A percentile compares a stretch with the other conserved stretches of the same genome.
Evolutionary conservation across 2,797 vertebrate species (phyloP).

Genomic region (Meda fulgida): DNA sequence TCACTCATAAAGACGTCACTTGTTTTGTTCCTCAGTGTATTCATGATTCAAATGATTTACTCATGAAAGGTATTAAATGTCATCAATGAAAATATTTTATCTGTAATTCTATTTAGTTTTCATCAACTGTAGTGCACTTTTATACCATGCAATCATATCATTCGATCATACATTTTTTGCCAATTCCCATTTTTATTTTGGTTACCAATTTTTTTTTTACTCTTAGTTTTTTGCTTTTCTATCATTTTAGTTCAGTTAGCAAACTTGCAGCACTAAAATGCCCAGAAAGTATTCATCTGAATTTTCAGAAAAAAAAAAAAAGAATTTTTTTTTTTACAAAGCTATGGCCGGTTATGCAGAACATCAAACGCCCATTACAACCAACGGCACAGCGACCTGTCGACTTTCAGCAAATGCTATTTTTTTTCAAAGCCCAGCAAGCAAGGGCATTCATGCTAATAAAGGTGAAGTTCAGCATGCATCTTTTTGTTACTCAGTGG

Average conservation of each 20-base stretch:
- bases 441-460: conserved; percentile 75
- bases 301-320: background rate
- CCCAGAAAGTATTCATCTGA: background rate
- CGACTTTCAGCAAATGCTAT: background rate
- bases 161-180: background rate
- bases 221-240: background rate
- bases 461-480: conserved; percentile 76
- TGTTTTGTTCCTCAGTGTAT: background rate
- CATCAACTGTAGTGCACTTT: background rate
- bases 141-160: background rate
- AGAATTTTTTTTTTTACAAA: background rate
- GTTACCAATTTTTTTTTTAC: background rate
- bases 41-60: too few species aligned
- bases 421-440: conserved; percentile 74
- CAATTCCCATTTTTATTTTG: background rate
- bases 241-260: background rate
- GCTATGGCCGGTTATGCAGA: background rate
- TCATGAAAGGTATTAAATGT: too few species aligned
- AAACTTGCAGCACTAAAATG: background rate
- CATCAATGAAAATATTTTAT: too few species aligned
- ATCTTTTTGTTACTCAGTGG: conserved; percentile 73
- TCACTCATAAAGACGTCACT: too few species aligned
- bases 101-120: background rate
- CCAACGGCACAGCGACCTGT: background rate
- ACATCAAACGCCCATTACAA: background rate